Conservation (phyloP, 2,113 vertebrate genomes). For the Anthoscopus minutus region DNA sequence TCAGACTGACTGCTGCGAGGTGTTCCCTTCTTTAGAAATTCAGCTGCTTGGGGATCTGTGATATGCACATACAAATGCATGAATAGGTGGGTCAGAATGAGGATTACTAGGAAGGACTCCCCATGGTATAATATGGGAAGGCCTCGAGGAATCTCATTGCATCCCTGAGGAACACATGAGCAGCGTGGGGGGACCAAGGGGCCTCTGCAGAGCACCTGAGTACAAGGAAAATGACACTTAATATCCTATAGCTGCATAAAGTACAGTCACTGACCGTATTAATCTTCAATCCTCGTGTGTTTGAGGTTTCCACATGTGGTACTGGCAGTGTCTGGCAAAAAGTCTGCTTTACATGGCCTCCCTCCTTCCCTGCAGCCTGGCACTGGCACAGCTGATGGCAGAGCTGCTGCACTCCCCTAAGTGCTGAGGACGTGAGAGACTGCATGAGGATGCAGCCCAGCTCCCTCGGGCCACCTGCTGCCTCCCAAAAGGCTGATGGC, state of each 20-base stretch:
- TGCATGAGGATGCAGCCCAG: background rate
- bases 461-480: background rate
- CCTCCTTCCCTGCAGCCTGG: background rate
- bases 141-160: background rate
- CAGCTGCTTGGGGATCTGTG: background rate
- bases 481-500: background rate
- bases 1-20: background rate
- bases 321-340: background rate
- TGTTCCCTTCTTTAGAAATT: background rate
- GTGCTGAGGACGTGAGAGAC: slow-evolving; percentile 20
- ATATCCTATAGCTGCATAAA: background rate
- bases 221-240: background rate
- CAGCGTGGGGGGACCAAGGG: background rate
- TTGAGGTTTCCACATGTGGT: background rate
- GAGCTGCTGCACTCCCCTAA: background rate
- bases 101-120: background rate
- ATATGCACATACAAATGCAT: background rate
- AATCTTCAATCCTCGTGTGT: background rate
- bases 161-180: background rate
- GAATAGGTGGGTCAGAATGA: background rate
- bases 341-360: background rate
- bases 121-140: background rate
- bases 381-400: background rate
- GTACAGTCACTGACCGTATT: background rate
- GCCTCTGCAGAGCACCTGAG: background rate